Percentiles rank a stretch among this genome's conserved stretches.
These are phyloP conservation scores for Euspilapteryx auroguttella DNA, from an alignment of 2,888 invertebrate species.

Conservation along the genomic window DNA sequence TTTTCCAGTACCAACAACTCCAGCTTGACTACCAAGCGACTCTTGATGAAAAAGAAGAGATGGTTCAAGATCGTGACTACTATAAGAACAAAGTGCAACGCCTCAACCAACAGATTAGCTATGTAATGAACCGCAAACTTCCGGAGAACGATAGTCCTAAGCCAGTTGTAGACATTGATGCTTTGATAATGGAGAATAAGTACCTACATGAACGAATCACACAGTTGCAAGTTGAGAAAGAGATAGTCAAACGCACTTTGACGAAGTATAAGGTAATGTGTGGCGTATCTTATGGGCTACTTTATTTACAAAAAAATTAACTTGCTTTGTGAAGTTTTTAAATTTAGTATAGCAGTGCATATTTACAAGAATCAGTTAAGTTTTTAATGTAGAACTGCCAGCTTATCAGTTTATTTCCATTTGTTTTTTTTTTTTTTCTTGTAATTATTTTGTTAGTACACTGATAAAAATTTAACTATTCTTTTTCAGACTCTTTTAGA, in stretches of 20 bases:
- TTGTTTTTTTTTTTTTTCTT: too few species aligned
- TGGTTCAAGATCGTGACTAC: conserved; percentile 77
- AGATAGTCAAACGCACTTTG: conserved; percentile 70
- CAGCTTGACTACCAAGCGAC: conserved; percentile 76
- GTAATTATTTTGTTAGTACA: too few species aligned
- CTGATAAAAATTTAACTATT: too few species aligned
- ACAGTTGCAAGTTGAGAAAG: conserved; percentile 78
- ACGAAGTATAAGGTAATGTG: conserved; percentile 80
- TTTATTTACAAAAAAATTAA: too few species aligned
- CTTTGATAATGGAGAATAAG: conserved; percentile 80
- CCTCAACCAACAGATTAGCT: conserved; percentile 77
- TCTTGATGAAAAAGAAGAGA: conserved; percentile 83
- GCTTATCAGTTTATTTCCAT: too few species aligned
- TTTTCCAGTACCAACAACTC: conserved; percentile 67
- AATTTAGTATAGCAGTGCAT: too few species aligned
- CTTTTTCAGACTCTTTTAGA: conserved; percentile 71
- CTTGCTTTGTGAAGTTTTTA: too few species aligned
- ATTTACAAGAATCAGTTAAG: too few species aligned
- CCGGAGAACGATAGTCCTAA: conserved; percentile 22
- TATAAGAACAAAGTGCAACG: conserved; percentile 83
- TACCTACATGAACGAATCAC: conserved; percentile 80
- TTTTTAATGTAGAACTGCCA: too few species aligned
- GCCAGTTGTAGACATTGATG: conserved; percentile 75
- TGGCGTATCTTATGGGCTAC: too few species aligned
- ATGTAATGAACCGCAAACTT: conserved; percentile 51